Evolutionary conservation across 2,113 vertebrate species (phyloP).

Genomic region (Acinonyx jubatus): DNA sequence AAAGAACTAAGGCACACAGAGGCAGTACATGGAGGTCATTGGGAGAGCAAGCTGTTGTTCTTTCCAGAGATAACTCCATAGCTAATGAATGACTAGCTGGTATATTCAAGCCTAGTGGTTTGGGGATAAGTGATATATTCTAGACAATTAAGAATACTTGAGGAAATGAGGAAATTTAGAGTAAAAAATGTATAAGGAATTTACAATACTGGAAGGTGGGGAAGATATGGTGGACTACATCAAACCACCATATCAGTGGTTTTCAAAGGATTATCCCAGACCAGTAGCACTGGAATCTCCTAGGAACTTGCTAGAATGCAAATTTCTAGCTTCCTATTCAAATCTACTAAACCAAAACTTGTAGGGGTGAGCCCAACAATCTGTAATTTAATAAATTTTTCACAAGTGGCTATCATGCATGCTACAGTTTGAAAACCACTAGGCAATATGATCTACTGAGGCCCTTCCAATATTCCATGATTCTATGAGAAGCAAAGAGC

Average conservation of each 20-base stretch:
- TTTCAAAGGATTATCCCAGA: not conserved
- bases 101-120: not conserved
- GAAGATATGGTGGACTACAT: not conserved
- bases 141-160: constrained; percentile 1
- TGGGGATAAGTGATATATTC: not conserved
- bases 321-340: not conserved
- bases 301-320: not conserved
- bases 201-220: not conserved
- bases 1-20: not conserved
- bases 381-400: not conserved
- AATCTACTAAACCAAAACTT: not conserved
- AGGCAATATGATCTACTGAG: not conserved
- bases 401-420: not conserved
- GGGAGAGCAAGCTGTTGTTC: constrained; percentile 2
- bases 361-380: not conserved
- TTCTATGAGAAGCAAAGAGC: not conserved
- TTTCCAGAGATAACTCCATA: constrained; percentile 54
- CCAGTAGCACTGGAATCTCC: not conserved
- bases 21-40: not conserved
- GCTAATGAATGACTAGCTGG: constrained; percentile 34
- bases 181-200: not conserved
- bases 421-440: not conserved
- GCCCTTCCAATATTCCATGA: not conserved
- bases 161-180: constrained; percentile 40
- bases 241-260: not conserved